These are phyloP conservation scores for Ptycholaimellus sp. DNA, from an alignment of 2,888 invertebrate genomes.

Conservation along the genomic window DNA sequence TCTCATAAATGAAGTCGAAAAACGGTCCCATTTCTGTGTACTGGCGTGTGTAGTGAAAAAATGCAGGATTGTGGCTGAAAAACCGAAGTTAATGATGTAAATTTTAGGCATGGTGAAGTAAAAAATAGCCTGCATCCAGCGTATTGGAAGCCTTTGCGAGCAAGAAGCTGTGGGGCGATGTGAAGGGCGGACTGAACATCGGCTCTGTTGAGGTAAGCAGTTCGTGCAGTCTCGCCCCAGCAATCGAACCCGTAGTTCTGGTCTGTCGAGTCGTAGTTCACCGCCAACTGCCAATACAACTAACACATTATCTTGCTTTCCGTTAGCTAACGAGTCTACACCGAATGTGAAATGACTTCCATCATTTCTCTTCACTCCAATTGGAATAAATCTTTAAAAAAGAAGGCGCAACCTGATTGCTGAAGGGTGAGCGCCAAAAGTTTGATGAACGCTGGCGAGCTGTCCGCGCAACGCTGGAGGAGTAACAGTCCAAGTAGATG, in stretches of 20 bases:
- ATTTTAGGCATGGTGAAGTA: too few species aligned
- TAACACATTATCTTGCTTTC: not conserved
- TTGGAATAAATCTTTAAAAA: too few species aligned
- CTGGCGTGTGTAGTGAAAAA: not conserved
- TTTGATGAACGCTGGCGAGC: too few species aligned
- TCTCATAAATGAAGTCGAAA: slow-evolving; percentile 1
- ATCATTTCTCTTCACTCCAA: too few species aligned
- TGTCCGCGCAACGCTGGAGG: not conserved
- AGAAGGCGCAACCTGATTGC: too few species aligned
- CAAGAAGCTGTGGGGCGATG: too few species aligned
- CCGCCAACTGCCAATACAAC: not conserved
- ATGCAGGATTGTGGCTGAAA: not conserved
- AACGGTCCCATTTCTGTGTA: not conserved
- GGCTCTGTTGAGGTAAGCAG: not conserved
- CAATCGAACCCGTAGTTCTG: slow-evolving; percentile 1
- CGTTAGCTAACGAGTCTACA: too few species aligned
- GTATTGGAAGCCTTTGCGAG: too few species aligned
- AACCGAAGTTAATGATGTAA: too few species aligned
- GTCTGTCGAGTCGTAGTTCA: slow-evolving; percentile 4
- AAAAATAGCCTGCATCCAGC: too few species aligned
- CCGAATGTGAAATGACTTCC: too few species aligned
- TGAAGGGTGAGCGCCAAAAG: too few species aligned
- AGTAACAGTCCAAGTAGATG: slow-evolving; percentile 3
- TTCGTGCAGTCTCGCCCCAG: not conserved
- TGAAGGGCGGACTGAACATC: slow-evolving; percentile 2